These are phyloP conservation scores for Agrotis ipsilon DNA, from an alignment of 2,888 invertebrate species.

Conservation along the genomic window DNA sequence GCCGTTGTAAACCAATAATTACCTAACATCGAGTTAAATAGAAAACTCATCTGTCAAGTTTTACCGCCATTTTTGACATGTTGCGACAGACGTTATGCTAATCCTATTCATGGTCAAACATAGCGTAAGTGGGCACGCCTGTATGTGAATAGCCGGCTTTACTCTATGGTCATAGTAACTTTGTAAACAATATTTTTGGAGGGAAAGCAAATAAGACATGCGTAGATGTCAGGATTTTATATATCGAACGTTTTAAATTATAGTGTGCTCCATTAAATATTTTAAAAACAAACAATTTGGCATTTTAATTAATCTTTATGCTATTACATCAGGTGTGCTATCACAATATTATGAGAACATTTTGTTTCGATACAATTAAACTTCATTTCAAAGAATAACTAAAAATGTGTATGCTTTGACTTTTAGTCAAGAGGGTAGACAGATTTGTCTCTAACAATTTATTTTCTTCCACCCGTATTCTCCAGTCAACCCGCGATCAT, in stretches of 20 bases:
- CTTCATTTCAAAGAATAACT: too few relatives aligned
- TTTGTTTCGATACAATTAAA: too few relatives aligned
- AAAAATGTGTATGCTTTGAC: too few relatives aligned
- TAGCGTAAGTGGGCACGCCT: slow-evolving; percentile 42
- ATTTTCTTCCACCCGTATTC: too few relatives aligned
- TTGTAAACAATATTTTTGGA: neutral
- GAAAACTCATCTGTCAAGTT: slow-evolving; percentile 65
- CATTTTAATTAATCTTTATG: too few relatives aligned
- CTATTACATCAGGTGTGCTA: too few relatives aligned
- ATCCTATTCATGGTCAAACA: slow-evolving; percentile 61
- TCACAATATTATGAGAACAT: too few relatives aligned
- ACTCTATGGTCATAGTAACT: slow-evolving; percentile 19
- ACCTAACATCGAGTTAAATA: slow-evolving; percentile 62
- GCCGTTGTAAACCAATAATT: slow-evolving; percentile 36
- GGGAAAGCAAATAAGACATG: neutral
- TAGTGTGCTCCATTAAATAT: too few relatives aligned
- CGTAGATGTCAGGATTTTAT: neutral
- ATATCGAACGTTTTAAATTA: neutral
- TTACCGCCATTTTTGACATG: slow-evolving; percentile 48
- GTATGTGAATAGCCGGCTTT: slow-evolving; percentile 46
- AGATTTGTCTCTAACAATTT: too few relatives aligned
- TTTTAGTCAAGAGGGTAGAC: too few relatives aligned
- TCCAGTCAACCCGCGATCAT: too few relatives aligned
- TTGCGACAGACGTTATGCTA: slow-evolving; percentile 64
- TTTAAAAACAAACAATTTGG: too few relatives aligned